Base-by-base conservation (phyloP, 2,797 vertebrate genomes). In the Sebastes nivosus region DNA sequence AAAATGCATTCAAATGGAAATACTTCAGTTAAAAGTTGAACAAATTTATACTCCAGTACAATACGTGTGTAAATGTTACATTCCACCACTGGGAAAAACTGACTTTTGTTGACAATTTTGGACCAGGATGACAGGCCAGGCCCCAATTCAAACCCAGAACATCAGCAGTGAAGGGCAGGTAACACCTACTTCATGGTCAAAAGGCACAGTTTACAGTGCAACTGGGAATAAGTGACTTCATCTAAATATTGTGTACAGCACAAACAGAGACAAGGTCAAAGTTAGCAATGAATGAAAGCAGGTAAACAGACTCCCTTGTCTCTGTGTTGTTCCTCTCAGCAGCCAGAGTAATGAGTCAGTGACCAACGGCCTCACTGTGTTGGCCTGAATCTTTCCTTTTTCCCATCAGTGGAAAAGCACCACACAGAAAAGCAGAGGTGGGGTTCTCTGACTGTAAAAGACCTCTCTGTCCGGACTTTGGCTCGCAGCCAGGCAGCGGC, bases 371-470 rank as follows among this genome's bases (percentile, higher is more conserved):
- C 63, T 65, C 68, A 20, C 77, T 72, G 38, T 63, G 29, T 67
- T 81, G 70, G 76, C 63, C 22, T 60, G 46, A 76, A 59, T 77
- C 67, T 72, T 82, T 79, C 61, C 68, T 30, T 61, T 64, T 52
- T 24, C 27, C 72, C 71, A 69, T 68, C 50, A 76, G 87, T 93
- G 92, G 93, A 94, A 93, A 94, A 91, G 83, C 82, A 78, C 88
- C 85, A 72, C 76, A 72, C 12, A 24, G 72, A 52, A 74, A 70
- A 42, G 87, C 69, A 81, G 78, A 81, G 88, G 82, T 80, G 81
- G 72, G 71, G 87, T 74, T 65, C 22, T 42, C 25, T 13, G 65
- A 11, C 66, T 63, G 38, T 87, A 81, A 93, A 93, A 91, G 90
- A 46, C 72, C 30, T 67, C 87, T 94, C 82, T 95, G 93, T 95